Base-by-base conservation (phyloP, 2,888 invertebrate species). In the Philaethria dido region DNA sequence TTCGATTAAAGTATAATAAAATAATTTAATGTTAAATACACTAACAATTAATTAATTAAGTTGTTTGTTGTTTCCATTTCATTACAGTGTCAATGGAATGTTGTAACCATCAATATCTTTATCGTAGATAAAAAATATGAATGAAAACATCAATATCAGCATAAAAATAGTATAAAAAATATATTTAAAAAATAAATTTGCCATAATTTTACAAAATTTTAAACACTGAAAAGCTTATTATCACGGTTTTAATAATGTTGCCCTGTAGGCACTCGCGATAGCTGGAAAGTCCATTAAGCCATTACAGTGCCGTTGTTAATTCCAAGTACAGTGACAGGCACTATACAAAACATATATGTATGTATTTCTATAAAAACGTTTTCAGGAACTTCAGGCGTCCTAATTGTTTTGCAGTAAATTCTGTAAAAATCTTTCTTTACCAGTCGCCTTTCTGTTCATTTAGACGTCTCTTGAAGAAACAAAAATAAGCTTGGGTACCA, bases 211-310 rank as follows among this genome's bases (percentile, higher is more conserved):
- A 42, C 22, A 25, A 57, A 57, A 22, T 57, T 57, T 14, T 55
- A 20, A 39, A 22, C 39, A 18, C 16, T 45, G 59, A 25, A 60
- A 60, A 60, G 44, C 25, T 55, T 42, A 18, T 25, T 60, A 45
- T 59, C 60, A 20, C 18, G 18, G 29, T 60, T 8, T 45, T 18
- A 16, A 29, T 60, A 45, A 29, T 13, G 45, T 14, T 33, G 14
- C 25, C 45, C 8, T 29, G 60, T 25, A 4, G 16, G 59, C 4
- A 42, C 29, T 20, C 33, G 45, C 14, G 45, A 29, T 60, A 45
- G 60, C 60, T 60, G 60, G 44, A 45, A 60, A 60, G 16, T 60
- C 60, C 60, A 60, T 60, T 60, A 60, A 33, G 47, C 47, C 60
- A 60, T 33, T 60, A 47, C 45, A 20, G 18, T 20, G 29, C 60